Conservation (phyloP, 2,797 vertebrate species). For the Alauda arvensis region DNA sequence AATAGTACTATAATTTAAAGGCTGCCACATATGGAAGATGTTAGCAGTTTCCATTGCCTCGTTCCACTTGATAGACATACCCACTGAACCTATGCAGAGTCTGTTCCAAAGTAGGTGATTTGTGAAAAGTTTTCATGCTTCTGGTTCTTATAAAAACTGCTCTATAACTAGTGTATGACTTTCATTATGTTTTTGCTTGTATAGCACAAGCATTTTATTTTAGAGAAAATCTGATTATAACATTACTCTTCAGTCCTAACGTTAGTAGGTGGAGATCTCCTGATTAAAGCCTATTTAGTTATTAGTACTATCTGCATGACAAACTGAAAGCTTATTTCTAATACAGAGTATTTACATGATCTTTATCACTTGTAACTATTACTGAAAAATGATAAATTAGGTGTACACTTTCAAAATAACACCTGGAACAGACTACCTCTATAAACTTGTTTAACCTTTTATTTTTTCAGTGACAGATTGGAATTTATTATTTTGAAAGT, state of each 20-base stretch:
- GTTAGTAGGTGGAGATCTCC: background rate
- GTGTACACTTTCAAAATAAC: constrained; percentile 71
- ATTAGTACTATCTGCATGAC: constrained; percentile 43
- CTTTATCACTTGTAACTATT: constrained; percentile 68
- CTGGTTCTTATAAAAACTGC: constrained; percentile 40
- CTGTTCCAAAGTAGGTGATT: constrained; percentile 41
- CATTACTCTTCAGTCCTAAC: background rate
- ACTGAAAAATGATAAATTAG: constrained; percentile 69
- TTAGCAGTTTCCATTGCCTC: constrained; percentile 43
- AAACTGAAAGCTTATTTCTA: constrained; percentile 55
- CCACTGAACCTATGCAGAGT: constrained; percentile 37
- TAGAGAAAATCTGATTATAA: background rate
- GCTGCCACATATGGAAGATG: constrained; percentile 40
- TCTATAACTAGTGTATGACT: background rate
- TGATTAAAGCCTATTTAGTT: constrained; percentile 45
- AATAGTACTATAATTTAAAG: constrained; percentile 24
- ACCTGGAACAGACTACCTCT: constrained; percentile 70
- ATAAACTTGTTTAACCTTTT: constrained; percentile 70
- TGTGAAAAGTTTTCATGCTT: constrained; percentile 44
- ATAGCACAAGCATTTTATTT: background rate
- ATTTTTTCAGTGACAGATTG: constrained; percentile 73
- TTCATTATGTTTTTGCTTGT: background rate
- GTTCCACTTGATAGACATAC: constrained; percentile 36
- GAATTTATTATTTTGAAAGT: constrained; percentile 89
- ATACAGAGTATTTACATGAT: constrained; percentile 69